Percentiles rank a stretch among this genome's conserved stretches.
Evolutionary conservation across 2,797 vertebrate species (phyloP).

Genomic region (Schizopygopsis malacanthus): DNA sequence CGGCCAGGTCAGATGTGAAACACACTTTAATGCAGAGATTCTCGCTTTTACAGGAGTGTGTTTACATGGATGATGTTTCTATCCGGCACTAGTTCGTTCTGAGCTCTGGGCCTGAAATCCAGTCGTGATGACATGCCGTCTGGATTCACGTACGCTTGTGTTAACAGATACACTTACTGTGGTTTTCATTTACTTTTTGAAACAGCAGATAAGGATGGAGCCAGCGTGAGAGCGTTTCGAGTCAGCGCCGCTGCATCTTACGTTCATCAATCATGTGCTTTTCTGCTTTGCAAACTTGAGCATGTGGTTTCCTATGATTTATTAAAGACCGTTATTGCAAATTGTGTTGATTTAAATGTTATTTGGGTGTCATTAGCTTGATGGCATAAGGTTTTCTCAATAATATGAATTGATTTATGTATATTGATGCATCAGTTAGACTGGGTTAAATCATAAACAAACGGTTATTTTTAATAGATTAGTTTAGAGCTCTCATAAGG

Average conservation of each 20-base stretch:
- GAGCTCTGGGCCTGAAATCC: conserved; percentile 17
- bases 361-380: neutral
- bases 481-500: neutral
- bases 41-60: neutral
- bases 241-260: neutral
- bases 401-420: neutral
- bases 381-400: neutral
- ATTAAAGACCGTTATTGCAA: neutral
- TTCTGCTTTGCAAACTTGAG: neutral
- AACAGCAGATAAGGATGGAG: neutral
- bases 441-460: neutral
- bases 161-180: neutral
- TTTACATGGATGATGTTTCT: conserved; percentile 22
- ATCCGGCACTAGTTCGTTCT: neutral
- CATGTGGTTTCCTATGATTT: conserved; percentile 1
- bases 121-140: conserved; percentile 11
- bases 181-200: conserved; percentile 13
- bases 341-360: neutral
- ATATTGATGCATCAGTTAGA: neutral
- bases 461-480: neutral
- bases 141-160: neutral
- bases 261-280: conserved; percentile 2
- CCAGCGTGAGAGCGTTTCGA: neutral
- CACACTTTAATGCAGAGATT: neutral
- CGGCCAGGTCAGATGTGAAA: neutral